These are phyloP conservation scores for Coregonus ussuriensis DNA, from an alignment of 2,797 vertebrate genomes.

Conservation along the genomic window DNA sequence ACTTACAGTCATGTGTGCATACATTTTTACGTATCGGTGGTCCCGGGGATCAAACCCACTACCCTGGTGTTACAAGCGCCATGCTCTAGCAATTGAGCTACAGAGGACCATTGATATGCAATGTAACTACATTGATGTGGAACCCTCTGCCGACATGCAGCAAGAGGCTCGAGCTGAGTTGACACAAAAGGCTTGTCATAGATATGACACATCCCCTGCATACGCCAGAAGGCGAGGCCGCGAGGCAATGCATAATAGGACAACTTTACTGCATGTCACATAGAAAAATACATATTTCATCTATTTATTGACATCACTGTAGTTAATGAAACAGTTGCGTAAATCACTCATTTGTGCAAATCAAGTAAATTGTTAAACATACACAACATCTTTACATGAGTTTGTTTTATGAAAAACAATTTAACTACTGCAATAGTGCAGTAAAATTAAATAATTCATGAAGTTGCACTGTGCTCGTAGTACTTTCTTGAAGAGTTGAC, in stretches of 20 bases:
- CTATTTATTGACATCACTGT: background rate
- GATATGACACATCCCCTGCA: background rate
- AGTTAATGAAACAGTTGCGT: background rate
- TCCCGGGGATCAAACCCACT: too few relatives aligned
- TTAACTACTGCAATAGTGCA: background rate
- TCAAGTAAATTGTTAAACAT: background rate
- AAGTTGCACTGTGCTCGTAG: conserved; percentile 24
- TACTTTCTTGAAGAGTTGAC: conserved; percentile 44
- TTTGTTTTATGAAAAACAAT: background rate
- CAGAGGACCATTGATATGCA: background rate
- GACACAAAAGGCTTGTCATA: background rate
- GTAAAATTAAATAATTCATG: background rate
- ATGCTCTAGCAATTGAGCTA: too few relatives aligned
- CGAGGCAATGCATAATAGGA: background rate
- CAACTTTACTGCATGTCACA: too few relatives aligned
- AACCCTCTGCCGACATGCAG: background rate
- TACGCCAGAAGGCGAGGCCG: background rate
- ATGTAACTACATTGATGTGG: background rate
- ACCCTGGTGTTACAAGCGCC: too few relatives aligned
- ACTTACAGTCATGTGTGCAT: too few relatives aligned
- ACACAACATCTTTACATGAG: background rate
- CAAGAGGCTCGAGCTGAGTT: background rate
- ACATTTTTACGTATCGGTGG: too few relatives aligned
- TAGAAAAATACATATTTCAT: too few relatives aligned
- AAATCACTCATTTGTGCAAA: background rate